Evolutionary conservation across 2,797 vertebrate genomes (phyloP), one percentile per base, ranked within the genome.

Genomic region (Varecia variegata): DNA sequence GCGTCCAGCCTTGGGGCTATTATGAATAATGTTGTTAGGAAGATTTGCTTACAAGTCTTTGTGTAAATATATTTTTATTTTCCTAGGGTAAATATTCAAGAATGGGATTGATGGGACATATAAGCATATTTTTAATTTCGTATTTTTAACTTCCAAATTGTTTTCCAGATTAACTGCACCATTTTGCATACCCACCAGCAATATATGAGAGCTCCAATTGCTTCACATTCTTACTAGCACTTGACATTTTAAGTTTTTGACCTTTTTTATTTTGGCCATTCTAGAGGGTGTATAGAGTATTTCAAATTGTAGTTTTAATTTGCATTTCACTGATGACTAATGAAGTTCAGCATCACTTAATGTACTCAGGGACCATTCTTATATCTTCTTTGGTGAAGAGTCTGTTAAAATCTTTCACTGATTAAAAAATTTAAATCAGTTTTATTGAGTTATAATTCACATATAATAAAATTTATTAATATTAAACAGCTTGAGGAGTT

Each of bases 181-280:
- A 47, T 93, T 93, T 93, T 93, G 54, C 27, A 71, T 88, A 81
- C 76, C 17, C 35, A 65, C 58, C 45, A 88, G 35, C 67, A 87
- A 40, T 81, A 43, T 80, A 35, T n/a, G 43, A 71, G 54, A 80
- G 65, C 45, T 81, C 52, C 7, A 71, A 20, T 71, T 87, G 62
- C 21, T 71, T 52, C 74, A 88, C 54, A 81, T 65, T 93, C 67
- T 50, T 40, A 23, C 35, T 23, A 93, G 67, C 54, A 54, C 23
- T 87, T 81, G 45, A 30, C 35, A 30, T 81, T 81, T 47, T 23
- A 73, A 93, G 62, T 73, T 68, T 68, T 86, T 58, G 8, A 30
- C 38, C 56, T 86, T 85, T 56, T 56, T 56, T 50, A 58, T 62
- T 88, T 93, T 88, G 65, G 17, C 21, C 67, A 54, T 80, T 93